Evolutionary conservation across 2,113 vertebrate genomes (phyloP), one percentile per base, ranked within the genome.

Genomic region (Megaptera novaeangliae): DNA sequence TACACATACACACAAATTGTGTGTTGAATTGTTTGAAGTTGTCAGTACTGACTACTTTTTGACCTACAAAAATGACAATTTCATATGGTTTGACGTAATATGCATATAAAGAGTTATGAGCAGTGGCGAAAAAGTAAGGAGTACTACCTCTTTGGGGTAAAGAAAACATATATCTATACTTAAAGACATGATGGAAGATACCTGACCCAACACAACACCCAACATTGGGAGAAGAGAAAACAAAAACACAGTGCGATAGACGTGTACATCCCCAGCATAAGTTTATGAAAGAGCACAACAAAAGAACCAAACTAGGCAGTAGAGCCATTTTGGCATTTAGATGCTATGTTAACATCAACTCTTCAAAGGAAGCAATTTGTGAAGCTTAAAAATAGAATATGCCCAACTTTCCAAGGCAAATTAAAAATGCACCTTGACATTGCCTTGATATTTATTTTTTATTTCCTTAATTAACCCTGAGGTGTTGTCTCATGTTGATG

Each of bases 401-500:
- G 21, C 34, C 55, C 44, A 85, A 57, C 25, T 87, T 90, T 61
- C 71, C 41, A 71, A 74, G 13, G 41, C 29, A 95, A 95, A 55
- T 82, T 87, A 94, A 95, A 95, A 94, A 74, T 59, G 59, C 3
- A 64, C 52, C 13, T 74, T 64, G 66, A 83, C 5, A 15, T 49
- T 78, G 80, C 57, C 49, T 95, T 34, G 21, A 41, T 68, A 72
- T 46, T 85, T 94, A 64, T 55, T 96, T 74, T 85, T 85, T 36
- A 88, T 91, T 93, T 77, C 88, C 92, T 88, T 75, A 29, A 49
- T 93, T 88, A 82, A 93, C 92, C 64, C 15, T 72, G 68, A 90
- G 14, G 44, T 97, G 15, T 20, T 96, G n/a, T 55, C 96, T 97
- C 85, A 96, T 12, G 83, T 95, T 49, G 36, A 72, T 95, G 78